Conservation (phyloP, 2,113 vertebrate genomes). For the Chiloscyllium plagiosum region DNA sequence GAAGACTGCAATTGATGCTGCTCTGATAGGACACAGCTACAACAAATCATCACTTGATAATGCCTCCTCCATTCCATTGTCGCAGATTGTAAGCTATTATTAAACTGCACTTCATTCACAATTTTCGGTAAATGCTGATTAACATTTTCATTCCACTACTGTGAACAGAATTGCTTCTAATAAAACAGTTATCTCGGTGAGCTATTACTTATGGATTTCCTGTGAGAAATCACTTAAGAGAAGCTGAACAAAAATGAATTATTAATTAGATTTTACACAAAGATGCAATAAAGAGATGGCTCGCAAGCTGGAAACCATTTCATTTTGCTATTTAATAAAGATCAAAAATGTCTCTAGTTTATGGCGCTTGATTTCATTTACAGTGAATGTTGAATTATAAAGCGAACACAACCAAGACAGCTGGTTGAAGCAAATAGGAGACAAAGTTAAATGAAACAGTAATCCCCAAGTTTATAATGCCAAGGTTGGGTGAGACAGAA, state of each 20-base stretch:
- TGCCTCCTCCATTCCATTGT: neutral
- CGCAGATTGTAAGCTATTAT: conserved; percentile 20
- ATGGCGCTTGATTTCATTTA: neutral
- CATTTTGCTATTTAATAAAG: conserved; percentile 35
- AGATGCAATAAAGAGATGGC: conserved; percentile 19
- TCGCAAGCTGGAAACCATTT: conserved; percentile 21
- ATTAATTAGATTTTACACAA: conserved; percentile 35
- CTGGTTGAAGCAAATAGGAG: neutral
- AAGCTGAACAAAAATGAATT: conserved; percentile 28
- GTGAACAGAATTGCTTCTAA: conserved; percentile 28
- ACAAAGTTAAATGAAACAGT: neutral
- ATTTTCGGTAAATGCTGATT: conserved; percentile 33
- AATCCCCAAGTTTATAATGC: neutral
- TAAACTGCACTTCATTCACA: conserved; percentile 25
- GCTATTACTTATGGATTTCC: conserved; percentile 37
- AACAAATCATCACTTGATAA: conserved; percentile 13
- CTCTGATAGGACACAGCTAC: neutral
- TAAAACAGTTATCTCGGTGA: conserved; percentile 32
- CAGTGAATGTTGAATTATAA: neutral
- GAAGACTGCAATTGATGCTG: neutral
- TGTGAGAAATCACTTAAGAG: conserved; percentile 33
- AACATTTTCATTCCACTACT: conserved; percentile 26
- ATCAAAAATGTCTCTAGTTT: conserved; percentile 3
- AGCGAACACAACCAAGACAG: neutral
- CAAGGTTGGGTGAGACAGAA: neutral